Evolutionary conservation across 2,797 vertebrate genomes (phyloP).

Genomic region (Lepus townsendii): DNA sequence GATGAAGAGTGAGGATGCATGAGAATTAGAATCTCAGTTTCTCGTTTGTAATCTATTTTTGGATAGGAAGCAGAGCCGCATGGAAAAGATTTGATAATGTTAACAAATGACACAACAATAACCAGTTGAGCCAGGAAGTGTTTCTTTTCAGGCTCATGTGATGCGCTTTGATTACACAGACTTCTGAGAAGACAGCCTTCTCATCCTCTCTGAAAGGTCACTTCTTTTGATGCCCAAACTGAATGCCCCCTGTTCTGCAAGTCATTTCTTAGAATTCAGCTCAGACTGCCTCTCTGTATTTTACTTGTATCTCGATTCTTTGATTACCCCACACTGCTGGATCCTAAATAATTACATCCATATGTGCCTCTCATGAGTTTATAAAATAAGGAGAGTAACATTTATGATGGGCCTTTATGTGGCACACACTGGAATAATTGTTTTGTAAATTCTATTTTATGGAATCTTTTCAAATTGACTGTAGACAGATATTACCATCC

Average conservation of each 20-base stretch:
- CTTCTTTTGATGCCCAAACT: not conserved
- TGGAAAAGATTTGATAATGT: constrained; percentile 82
- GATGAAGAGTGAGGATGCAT: not conserved
- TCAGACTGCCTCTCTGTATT: not conserved
- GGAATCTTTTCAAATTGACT: constrained; percentile 48
- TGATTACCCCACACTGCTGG: constrained; percentile 11
- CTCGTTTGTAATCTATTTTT: constrained; percentile 62
- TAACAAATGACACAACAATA: constrained; percentile 78
- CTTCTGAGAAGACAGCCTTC: constrained; percentile 51
- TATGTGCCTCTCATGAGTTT: constrained; percentile 14
- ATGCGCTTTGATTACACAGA: constrained; percentile 66
- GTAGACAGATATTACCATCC: constrained; percentile 10
- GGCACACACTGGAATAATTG: constrained; percentile 54
- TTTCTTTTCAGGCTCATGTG: constrained; percentile 56
- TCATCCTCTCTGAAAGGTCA: constrained; percentile 38
- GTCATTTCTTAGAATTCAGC: not conserved
- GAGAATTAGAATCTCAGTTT: constrained; percentile 8
- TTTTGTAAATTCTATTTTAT: constrained; percentile 48
- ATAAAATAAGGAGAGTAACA: constrained; percentile 49
- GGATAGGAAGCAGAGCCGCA: constrained; percentile 72
- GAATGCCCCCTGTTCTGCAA: constrained; percentile 10
- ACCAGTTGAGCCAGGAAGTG: constrained; percentile 52
- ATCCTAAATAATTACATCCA: constrained; percentile 62
- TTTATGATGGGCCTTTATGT: constrained; percentile 26
- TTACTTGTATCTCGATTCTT: constrained; percentile 47